phyloP scores from a whole-genome alignment of 2,888 invertebrate species.

The Sturmia bella region DNA sequence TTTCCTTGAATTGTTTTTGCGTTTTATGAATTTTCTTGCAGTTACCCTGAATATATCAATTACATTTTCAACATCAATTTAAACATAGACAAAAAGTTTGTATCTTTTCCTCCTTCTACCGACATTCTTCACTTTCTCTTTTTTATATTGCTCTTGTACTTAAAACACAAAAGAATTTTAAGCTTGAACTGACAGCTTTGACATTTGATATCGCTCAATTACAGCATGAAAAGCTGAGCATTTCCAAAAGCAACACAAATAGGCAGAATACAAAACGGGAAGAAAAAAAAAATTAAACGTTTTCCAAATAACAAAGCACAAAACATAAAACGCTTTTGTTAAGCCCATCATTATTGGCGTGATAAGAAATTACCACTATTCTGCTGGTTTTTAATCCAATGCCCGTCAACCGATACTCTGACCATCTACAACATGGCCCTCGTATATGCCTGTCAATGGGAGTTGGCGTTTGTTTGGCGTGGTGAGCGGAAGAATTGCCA shows the following conservation, averaged over 20 bases:
- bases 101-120: neutral
- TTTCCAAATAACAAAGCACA: conserved; percentile 45
- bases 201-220: conserved; percentile 69
- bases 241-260: conserved; percentile 25
- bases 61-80: conserved; percentile 58
- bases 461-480: conserved; percentile 14
- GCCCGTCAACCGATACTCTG: conserved; percentile 48
- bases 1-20: conserved; percentile 13
- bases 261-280: conserved; percentile 30
- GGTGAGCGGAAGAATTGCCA: conserved; percentile 38
- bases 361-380: conserved; percentile 60
- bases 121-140: neutral
- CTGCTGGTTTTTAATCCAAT: conserved; percentile 59
- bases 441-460: neutral
- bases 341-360: conserved; percentile 64
- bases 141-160: conserved; percentile 22
- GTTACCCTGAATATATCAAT: conserved; percentile 62
- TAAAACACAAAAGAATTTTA: conserved; percentile 53
- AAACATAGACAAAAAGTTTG: conserved; percentile 34
- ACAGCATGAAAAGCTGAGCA: conserved; percentile 64
- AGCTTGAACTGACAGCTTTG: conserved; percentile 63
- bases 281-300: conserved; percentile 22
- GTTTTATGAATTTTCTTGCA: conserved; percentile 51
- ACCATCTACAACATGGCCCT: conserved; percentile 10
- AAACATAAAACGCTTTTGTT: conserved; percentile 39